Evolutionary conservation across 2,113 vertebrate genomes (phyloP).

Genomic region (Tichodroma muraria): DNA sequence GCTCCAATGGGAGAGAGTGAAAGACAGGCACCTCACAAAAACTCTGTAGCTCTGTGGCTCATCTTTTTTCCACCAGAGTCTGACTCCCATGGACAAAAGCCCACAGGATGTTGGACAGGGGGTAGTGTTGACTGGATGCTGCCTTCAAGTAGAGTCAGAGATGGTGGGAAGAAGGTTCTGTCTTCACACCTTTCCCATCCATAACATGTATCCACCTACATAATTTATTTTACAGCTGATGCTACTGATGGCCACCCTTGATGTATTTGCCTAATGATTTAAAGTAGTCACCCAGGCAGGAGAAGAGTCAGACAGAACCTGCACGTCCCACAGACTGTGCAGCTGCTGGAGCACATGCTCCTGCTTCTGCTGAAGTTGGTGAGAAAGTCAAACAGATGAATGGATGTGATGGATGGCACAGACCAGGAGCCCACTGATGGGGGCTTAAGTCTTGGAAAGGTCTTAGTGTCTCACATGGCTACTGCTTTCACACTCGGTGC

Average conservation of each 20-base stretch:
- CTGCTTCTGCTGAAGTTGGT: background rate
- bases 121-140: background rate
- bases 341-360: fast-evolving
- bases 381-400: background rate
- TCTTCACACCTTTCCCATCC: background rate
- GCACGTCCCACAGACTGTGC: background rate
- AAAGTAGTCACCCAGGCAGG: background rate
- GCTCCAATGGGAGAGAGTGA: background rate
- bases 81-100: background rate
- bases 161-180: background rate
- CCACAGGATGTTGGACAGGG: background rate
- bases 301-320: background rate
- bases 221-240: background rate
- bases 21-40: background rate
- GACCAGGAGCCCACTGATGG: background rate
- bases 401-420: background rate
- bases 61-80: background rate
- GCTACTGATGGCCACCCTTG: background rate
- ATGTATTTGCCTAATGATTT: background rate
- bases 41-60: background rate
- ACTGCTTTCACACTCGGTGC: background rate
- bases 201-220: fast-evolving
- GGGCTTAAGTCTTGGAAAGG: background rate
- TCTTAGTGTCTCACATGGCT: background rate
- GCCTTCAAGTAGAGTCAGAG: background rate